Conservation (phyloP, 2,113 vertebrate genomes). For the Catharus minimus region DNA sequence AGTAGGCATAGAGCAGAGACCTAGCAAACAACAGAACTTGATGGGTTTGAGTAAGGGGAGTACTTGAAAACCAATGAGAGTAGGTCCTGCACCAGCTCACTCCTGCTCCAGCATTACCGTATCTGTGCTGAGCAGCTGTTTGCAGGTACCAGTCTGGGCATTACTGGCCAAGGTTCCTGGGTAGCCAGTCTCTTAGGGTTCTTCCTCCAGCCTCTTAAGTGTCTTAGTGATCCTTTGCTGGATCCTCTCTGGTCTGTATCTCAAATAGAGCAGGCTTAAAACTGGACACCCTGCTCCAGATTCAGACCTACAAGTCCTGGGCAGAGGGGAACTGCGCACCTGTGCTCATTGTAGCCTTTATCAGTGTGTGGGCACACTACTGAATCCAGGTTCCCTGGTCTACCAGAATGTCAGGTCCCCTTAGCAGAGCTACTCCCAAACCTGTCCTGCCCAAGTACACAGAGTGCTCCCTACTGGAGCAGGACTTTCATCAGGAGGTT, state of each 20-base stretch:
- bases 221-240: background rate
- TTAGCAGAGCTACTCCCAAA: background rate
- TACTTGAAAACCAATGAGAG: background rate
- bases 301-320: background rate
- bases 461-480: accelerated
- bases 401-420: background rate
- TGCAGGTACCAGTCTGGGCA: accelerated
- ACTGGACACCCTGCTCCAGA: background rate
- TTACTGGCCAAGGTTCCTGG: background rate
- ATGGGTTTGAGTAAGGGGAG: background rate
- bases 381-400: background rate
- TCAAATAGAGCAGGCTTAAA: background rate
- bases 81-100: accelerated
- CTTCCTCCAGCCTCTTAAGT: background rate
- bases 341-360: background rate
- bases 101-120: background rate
- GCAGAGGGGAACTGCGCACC: background rate
- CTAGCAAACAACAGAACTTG: background rate
- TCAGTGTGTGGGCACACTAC: too few species aligned
- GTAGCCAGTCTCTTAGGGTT: background rate
- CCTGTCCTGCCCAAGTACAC: background rate
- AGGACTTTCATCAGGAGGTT: background rate
- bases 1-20: background rate
- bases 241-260: background rate
- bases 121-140: background rate